A percentile compares a stretch with the other conserved stretches of the same genome.
These are phyloP conservation scores for Austrofundulus limnaeus DNA, from an alignment of 2,113 vertebrate genomes.

Conservation along the genomic window DNA sequence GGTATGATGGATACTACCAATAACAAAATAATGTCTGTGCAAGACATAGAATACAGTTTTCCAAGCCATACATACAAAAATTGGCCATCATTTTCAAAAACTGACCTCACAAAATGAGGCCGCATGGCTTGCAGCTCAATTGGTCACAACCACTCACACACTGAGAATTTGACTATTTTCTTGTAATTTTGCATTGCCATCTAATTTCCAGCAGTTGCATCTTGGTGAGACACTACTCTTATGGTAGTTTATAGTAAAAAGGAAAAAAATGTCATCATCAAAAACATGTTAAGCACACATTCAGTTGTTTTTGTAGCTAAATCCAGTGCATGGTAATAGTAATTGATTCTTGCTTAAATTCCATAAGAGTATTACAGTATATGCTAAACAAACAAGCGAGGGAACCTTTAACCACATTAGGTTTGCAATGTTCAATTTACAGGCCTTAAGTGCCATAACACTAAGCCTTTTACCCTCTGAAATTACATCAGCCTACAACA, in stretches of 20 bases:
- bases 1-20: no score
- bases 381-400: constrained; percentile 43
- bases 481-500: constrained; percentile 63
- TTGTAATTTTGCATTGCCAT: no score
- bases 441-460: constrained; percentile 44
- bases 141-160: no score
- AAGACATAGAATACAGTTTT: no score
- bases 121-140: no score
- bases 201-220: no score
- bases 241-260: not conserved
- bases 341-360: constrained; percentile 53
- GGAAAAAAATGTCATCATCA: not conserved
- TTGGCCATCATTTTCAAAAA: no score
- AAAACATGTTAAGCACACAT: not conserved
- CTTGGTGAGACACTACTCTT: no score
- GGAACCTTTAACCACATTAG: constrained; percentile 53
- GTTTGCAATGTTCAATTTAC: constrained; percentile 60
- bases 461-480: constrained; percentile 66
- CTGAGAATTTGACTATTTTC: no score
- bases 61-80: no score
- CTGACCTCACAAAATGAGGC: no score
- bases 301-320: not conserved
- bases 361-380: constrained; percentile 44
- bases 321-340: constrained; percentile 15
- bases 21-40: no score